Percentiles rank a stretch among this genome's conserved stretches.
Conservation (phyloP, 2,888 invertebrate genomes). For the Diloba caeruleocephala region DNA sequence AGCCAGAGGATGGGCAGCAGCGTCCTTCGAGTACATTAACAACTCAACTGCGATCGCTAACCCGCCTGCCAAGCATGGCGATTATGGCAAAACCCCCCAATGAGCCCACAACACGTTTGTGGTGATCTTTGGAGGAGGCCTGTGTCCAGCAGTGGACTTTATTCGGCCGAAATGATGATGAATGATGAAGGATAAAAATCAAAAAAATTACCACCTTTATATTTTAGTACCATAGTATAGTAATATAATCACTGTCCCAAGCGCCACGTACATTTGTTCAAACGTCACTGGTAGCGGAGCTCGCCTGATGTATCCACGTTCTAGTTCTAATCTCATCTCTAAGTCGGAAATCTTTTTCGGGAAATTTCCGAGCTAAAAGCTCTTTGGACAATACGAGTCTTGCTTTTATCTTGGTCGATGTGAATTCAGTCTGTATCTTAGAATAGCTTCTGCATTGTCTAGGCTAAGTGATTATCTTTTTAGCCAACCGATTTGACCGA, state of each 20-base stretch:
- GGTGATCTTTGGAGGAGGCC: too few relatives aligned
- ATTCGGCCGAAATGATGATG: too few relatives aligned
- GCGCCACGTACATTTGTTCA: constrained; percentile 19
- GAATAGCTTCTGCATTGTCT: constrained; percentile 18
- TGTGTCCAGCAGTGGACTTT: too few relatives aligned
- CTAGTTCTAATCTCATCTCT: constrained; percentile 46
- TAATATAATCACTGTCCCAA: constrained; percentile 2
- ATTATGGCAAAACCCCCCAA: too few relatives aligned
- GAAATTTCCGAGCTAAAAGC: constrained; percentile 46
- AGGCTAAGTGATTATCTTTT: constrained; percentile 9
- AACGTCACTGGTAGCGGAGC: constrained; percentile 14
- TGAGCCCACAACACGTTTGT: too few relatives aligned
- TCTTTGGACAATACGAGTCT: constrained; percentile 45
- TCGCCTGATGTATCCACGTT: constrained; percentile 20
- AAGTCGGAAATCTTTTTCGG: constrained; percentile 46
- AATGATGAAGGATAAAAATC: too few relatives aligned
- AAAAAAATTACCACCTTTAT: constrained; percentile 1
- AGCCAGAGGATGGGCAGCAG: too few relatives aligned
- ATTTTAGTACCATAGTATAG: neutral
- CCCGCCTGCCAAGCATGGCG: too few relatives aligned
- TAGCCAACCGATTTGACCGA: neutral
- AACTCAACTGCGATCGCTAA: too few relatives aligned
- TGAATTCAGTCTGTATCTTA: constrained; percentile 22
- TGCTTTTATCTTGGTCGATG: constrained; percentile 37
- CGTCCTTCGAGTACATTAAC: too few relatives aligned